Evolutionary conservation across 1,140 invertebrate genomes (phyloP).

Genomic region (Oreohelix idahoensis): DNA sequence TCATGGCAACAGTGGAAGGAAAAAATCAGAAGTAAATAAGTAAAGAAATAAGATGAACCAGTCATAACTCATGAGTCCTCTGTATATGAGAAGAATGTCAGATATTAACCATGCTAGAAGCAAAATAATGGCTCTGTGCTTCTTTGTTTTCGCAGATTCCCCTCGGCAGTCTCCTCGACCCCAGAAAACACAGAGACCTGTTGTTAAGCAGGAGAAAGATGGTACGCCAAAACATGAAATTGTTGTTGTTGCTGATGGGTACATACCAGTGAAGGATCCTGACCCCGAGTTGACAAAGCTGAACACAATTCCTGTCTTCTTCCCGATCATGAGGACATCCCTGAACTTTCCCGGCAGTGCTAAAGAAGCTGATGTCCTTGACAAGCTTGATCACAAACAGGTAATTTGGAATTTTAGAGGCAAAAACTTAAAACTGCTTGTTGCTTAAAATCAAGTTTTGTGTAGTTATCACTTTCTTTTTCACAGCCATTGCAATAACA

Average conservation of each 20-base stretch:
- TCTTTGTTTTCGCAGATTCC: conserved; percentile 54
- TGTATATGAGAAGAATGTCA: no score
- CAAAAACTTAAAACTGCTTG: no score
- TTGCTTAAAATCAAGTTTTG: no score
- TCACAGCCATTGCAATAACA: no score
- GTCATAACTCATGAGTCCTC: no score
- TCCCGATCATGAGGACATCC: conserved; percentile 92
- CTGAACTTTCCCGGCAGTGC: conserved; percentile 85
- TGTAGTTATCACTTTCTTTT: no score
- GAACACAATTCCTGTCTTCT: conserved; percentile 88
- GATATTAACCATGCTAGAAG: no score
- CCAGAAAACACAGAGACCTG: conserved; percentile 46
- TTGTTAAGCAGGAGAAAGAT: conserved; percentile 77
- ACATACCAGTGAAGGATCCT: conserved; percentile 78
- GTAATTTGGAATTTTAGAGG: neutral
- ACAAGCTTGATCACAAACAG: conserved; percentile 81
- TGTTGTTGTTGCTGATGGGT: conserved; percentile 87
- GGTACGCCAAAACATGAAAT: conserved; percentile 76
- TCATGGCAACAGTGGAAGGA: no score
- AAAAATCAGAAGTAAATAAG: no score
- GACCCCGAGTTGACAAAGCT: conserved; percentile 87
- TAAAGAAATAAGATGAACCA: no score
- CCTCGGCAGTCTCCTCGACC: conserved; percentile 60
- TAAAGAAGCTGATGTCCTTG: conserved; percentile 88
- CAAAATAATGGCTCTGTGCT: neutral